Evolutionary conservation across 2,113 vertebrate species (phyloP).

Genomic region (Dasyurus viverrinus): DNA sequence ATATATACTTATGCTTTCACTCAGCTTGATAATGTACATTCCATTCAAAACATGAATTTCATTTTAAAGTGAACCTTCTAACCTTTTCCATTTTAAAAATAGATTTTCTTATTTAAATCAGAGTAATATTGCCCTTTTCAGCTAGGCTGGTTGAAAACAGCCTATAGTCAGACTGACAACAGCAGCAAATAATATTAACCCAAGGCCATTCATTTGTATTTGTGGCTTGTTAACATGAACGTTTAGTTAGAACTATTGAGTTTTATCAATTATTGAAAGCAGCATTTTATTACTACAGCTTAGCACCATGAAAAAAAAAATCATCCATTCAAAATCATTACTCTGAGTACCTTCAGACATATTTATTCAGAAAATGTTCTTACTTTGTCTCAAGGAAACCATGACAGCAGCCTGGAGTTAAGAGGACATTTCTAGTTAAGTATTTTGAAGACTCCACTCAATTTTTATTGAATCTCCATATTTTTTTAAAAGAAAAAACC

Average conservation of each 20-base stretch:
- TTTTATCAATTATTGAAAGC: not conserved
- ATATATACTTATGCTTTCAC: not conserved
- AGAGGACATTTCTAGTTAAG: not conserved
- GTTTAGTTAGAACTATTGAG: accelerated
- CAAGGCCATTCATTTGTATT: not conserved
- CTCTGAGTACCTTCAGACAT: not conserved
- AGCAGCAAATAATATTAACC: not conserved
- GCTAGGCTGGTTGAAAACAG: not conserved
- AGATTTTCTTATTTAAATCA: not conserved
- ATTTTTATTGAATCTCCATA: not conserved
- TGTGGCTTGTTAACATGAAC: not conserved
- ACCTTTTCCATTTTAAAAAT: not conserved
- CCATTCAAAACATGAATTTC: not conserved
- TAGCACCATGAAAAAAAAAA: too few species aligned
- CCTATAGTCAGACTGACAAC: not conserved
- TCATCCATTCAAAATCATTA: not conserved
- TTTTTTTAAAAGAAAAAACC: not conserved
- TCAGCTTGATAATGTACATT: not conserved
- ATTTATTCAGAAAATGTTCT: not conserved
- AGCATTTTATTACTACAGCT: not conserved
- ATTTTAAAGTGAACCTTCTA: not conserved
- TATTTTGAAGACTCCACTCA: not conserved
- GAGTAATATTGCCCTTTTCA: not conserved
- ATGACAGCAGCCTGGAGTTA: not conserved
- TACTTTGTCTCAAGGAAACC: not conserved